Base-by-base conservation (phyloP, 2,888 invertebrate species). In the Bembecia ichneumoniformis region DNA sequence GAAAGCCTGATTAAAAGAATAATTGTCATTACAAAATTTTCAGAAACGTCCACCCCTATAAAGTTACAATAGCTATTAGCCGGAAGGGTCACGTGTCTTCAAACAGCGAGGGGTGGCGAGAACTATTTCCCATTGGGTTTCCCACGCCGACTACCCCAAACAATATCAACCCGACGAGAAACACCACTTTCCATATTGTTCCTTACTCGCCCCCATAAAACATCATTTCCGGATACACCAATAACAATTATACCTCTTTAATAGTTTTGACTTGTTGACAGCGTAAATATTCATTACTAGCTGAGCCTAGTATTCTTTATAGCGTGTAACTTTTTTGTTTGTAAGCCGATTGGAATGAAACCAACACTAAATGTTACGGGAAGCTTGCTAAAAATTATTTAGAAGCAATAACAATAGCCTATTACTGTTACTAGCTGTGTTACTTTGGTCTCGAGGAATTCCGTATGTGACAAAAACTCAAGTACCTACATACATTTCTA, bases 181-280 rank as follows among this genome's bases (percentile, higher is more conserved):
- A 77, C 76, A 77, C 66, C 65, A 74, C 76, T 81, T 82, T 80
- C 82, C 80, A 79, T 77, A 77, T 82, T 76, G 75, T 76, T 72
- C 70, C 71, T 68, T 71, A 71, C 74, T 75, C 70, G 69, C 72
- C 69, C 72, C 61, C 62, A 68, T 70, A 67, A 63, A 65, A 66
- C 67, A 62, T 65, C 65, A 57, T 76, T 80, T 82, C 83, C 83
- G 83, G 80, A 63, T 58, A 52, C 49, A 53, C 49, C 54, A 56
- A 62, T 63, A 56, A 59, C 56, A 52, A 59, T 55, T 60, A 55
- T 55, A 54, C 52, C 55, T 45, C 56, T 57, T 54, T 55, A 54
- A 57, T 56, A 49, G 46, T 11, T 17, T 28, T 51, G 35, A 51
- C 35, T 51, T 54, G 54, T 48, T 15, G 15, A 40, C 47, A 48